These are phyloP conservation scores for Petroica traversi DNA, from an alignment of 2,113 vertebrate species.

Conservation along the genomic window DNA sequence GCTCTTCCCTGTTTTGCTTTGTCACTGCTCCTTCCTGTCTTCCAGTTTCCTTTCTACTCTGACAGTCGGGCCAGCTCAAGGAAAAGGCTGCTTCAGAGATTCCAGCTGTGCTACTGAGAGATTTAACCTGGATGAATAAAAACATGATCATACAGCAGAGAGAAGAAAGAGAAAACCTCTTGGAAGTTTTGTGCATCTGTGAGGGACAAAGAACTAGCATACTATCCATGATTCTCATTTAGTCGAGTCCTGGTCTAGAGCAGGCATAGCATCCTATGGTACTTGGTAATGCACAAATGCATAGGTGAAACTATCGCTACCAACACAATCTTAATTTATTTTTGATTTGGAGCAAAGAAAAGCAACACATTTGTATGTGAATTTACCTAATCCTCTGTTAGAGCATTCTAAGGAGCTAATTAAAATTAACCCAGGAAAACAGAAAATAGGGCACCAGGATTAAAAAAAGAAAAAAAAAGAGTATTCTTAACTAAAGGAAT, in stretches of 20 bases:
- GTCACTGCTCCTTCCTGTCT: neutral
- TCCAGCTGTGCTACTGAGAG: neutral
- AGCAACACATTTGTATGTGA: accelerated
- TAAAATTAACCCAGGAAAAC: neutral
- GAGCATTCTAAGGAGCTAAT: neutral
- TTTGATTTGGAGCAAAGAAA: neutral
- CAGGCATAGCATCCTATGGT: neutral
- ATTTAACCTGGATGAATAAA: neutral
- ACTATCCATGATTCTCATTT: neutral
- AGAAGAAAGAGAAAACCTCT: neutral
- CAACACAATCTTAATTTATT: neutral
- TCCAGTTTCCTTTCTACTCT: neutral
- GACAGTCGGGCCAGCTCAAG: neutral
- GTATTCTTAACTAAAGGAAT: neutral
- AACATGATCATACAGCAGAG: neutral
- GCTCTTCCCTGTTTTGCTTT: neutral
- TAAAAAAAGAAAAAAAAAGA: accelerated
- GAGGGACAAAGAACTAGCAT: neutral
- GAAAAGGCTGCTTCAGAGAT: neutral
- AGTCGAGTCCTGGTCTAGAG: neutral
- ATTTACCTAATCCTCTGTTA: neutral
- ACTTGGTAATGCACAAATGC: neutral
- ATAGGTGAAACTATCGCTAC: neutral
- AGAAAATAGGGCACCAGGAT: neutral
- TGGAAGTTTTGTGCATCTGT: neutral